Evolutionary conservation across 2,113 vertebrate species (phyloP).

Genomic region (Glaucidium brasilianum): DNA sequence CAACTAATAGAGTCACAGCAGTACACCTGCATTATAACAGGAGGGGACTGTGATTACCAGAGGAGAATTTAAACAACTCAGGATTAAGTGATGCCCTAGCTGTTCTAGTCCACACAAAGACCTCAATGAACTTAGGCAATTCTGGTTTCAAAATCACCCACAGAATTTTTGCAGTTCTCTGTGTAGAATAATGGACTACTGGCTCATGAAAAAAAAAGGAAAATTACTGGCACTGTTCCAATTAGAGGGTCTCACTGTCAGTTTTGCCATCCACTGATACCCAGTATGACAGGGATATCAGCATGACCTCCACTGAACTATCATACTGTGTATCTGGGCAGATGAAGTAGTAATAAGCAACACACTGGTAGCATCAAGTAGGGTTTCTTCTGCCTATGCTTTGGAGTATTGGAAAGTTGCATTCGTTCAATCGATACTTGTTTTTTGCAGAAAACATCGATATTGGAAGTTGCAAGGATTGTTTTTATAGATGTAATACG

Average conservation of each 20-base stretch:
- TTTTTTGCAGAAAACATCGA: background rate
- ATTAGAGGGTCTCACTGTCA: background rate
- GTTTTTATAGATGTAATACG: background rate
- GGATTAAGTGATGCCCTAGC: conserved; percentile 17
- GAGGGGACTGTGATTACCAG: conserved; percentile 15
- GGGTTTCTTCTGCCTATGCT: background rate
- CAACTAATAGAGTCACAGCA: conserved; percentile 58
- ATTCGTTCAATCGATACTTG: background rate
- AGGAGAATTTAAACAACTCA: conserved; percentile 47
- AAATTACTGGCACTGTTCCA: background rate
- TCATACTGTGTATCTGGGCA: background rate
- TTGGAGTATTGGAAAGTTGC: background rate
- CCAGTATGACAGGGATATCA: background rate
- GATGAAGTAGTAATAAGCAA: background rate
- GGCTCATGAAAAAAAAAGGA: background rate
- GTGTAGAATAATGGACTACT: background rate
- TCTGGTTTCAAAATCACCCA: background rate
- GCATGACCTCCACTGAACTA: background rate
- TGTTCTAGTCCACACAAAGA: conserved; percentile 2
- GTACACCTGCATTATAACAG: conserved; percentile 21
- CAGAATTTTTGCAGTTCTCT: background rate
- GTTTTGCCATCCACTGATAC: background rate
- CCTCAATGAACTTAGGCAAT: background rate
- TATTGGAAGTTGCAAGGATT: background rate
- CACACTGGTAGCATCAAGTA: background rate